Conservation (phyloP, 2,888 invertebrate species). For the Ormyrus labotus region DNA sequence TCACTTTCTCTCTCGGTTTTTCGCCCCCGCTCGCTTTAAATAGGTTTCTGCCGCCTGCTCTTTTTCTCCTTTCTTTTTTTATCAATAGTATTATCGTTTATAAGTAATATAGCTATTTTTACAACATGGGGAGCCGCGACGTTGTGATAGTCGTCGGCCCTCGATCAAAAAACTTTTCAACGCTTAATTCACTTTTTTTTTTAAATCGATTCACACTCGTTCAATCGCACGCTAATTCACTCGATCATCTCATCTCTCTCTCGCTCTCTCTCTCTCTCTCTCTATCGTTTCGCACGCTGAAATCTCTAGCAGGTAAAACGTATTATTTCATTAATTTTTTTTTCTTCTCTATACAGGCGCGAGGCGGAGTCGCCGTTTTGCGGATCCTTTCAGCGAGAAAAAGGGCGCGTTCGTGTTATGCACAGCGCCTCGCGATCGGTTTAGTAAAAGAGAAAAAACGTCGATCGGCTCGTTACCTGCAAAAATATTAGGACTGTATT, state of each 20-base stretch:
- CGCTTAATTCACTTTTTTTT: constrained; percentile 43
- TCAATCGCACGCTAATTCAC: no score
- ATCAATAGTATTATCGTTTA: constrained; percentile 54
- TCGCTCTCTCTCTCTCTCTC: constrained; percentile 33
- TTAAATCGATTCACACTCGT: not conserved
- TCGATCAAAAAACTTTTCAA: constrained; percentile 51
- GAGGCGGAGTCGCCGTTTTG: constrained; percentile 25
- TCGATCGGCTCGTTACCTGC: constrained; percentile 53
- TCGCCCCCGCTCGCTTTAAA: constrained; percentile 21
- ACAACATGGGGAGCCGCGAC: constrained; percentile 46
- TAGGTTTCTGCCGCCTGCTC: constrained; percentile 23
- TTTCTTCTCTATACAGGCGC: constrained; percentile 57
- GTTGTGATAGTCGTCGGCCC: constrained; percentile 24
- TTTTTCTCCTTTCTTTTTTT: constrained; percentile 22
- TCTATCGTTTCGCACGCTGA: constrained; percentile 39
- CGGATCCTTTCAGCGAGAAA: not conserved
- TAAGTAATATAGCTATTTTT: constrained; percentile 57
- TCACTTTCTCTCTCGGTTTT: not conserved
- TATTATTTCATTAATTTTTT: constrained; percentile 58
- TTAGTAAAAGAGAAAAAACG: constrained; percentile 21
- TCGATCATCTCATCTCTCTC: constrained; percentile 12
- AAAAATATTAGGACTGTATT: constrained; percentile 53
- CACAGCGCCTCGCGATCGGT: constrained; percentile 25
- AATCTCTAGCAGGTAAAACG: constrained; percentile 53
- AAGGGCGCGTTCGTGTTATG: constrained; percentile 1